phyloP scores from a whole-genome alignment of 2,888 invertebrate species.

The Anarsia innoxiella region DNA sequence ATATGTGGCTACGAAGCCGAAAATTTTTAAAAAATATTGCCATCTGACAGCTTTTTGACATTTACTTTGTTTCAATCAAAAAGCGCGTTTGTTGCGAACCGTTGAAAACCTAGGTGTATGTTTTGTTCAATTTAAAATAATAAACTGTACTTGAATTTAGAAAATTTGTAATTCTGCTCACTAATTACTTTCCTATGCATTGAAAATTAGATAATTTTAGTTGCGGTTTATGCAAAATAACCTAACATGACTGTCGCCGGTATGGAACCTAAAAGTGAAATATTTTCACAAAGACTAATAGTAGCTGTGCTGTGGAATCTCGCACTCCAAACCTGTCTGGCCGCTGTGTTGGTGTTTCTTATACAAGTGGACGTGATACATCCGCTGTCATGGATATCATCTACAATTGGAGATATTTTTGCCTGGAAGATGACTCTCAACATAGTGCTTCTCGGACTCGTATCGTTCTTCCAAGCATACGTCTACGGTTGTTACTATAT shows the following conservation, averaged over 20 bases:
- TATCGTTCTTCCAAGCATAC: conserved; percentile 82
- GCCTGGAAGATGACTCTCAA: conserved; percentile 80
- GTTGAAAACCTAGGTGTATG: neutral
- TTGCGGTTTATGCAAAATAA: conserved; percentile 6
- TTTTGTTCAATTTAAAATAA: neutral
- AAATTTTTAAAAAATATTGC: too few species aligned
- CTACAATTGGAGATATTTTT: conserved; percentile 74
- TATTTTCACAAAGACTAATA: conserved; percentile 76
- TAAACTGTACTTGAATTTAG: too few species aligned
- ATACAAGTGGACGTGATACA: conserved; percentile 79
- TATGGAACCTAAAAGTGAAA: conserved; percentile 68
- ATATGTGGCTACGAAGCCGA: too few species aligned
- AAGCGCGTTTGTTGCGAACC: neutral
- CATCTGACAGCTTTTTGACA: too few species aligned
- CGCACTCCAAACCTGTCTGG: conserved; percentile 68
- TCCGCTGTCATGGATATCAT: conserved; percentile 78
- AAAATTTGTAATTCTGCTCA: too few species aligned
- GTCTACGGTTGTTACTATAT: conserved; percentile 82
- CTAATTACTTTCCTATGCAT: too few species aligned
- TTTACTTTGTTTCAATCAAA: too few species aligned
- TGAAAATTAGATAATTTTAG: too few species aligned
- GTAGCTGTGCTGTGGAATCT: conserved; percentile 77
- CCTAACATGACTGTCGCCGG: conserved; percentile 25
- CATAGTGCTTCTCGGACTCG: conserved; percentile 76
- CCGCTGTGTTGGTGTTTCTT: conserved; percentile 64